A percentile compares a stretch with the other conserved stretches of the same genome.
These are phyloP conservation scores for Perca flavescens DNA, from an alignment of 2,113 vertebrate species.

Conservation along the genomic window DNA sequence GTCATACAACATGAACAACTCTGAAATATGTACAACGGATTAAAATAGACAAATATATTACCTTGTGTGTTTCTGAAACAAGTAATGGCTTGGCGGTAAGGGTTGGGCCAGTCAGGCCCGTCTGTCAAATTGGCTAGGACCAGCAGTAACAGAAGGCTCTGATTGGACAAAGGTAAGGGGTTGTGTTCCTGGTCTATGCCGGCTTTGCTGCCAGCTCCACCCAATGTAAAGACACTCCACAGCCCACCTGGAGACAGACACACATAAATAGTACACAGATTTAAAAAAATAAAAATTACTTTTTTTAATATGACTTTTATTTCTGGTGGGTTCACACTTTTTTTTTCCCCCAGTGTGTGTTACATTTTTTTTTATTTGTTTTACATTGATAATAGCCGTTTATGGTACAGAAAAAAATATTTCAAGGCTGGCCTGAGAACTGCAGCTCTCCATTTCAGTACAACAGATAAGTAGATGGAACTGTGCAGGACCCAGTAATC, in stretches of 20 bases:
- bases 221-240: constrained; percentile 96
- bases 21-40: neutral
- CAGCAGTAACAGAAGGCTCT: constrained; percentile 95
- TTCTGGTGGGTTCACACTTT: neutral
- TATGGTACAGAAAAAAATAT: neutral
- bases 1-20: neutral
- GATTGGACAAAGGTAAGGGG: constrained; percentile 94
- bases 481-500: neutral
- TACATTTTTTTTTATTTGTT: neutral
- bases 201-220: constrained; percentile 88
- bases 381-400: neutral
- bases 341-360: neutral
- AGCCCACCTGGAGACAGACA: constrained; percentile 87
- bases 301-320: too few relatives aligned
- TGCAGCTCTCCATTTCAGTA: neutral
- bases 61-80: constrained; percentile 99
- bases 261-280: neutral
- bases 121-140: constrained; percentile 94
- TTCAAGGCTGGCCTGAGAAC: neutral
- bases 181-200: constrained; percentile 86
- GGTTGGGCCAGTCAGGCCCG: constrained; percentile 90
- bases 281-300: neutral
- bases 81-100: constrained; percentile 93
- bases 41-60: constrained; percentile 57
- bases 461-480: constrained; percentile 23